Evolutionary conservation across 2,113 vertebrate species (phyloP), one percentile per base, ranked within the genome.

Genomic region (Setophaga coronata): DNA sequence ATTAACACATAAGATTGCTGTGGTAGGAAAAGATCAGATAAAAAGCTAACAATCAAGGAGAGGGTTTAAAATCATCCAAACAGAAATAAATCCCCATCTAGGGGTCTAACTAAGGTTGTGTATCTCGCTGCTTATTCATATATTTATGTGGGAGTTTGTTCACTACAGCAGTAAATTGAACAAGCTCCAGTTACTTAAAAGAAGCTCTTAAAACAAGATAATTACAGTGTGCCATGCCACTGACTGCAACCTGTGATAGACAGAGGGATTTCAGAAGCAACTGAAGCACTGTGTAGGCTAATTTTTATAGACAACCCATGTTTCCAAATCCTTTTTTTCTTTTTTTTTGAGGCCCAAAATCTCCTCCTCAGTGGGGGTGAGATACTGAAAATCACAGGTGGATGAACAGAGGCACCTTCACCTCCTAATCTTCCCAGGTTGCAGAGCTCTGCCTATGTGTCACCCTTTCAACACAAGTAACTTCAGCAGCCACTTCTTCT

Each of bases 1-100:
- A 97, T 78, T 53, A 95, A 96, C 4, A 18, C 5, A 1, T 56
- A 74, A 79, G 70, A 90, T 24, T 48, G 33, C 67, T 5, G 13
- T 2, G 62, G 34, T 29, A 71, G 14, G 47, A 17, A 15, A 64
- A 62, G 47, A 64, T 81, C 45, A 92, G 56, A 94, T 36, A 81
- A 93, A 93, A 42, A 38, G 14, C 62, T 72, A 79, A 19, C 47
- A 56, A 76, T 43, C 33, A 76, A 81, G 71, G 7, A 53, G 9
- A 79, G 69, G 54, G 36, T 86, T 95, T 90, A 54, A 96, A 91
- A 93, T 14, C 9, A 18, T 58, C 76, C 96, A 80, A 93, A 7
- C 12, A 20, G 60, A 85, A 81, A 77, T 64, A 65, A 62, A 62
- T 69, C 16, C 12, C 38, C 26, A 50, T 58, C 66, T 93, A 23